phyloP scores from a whole-genome alignment of 2,113 vertebrate species.

The Antechinus flavipes region DNA sequence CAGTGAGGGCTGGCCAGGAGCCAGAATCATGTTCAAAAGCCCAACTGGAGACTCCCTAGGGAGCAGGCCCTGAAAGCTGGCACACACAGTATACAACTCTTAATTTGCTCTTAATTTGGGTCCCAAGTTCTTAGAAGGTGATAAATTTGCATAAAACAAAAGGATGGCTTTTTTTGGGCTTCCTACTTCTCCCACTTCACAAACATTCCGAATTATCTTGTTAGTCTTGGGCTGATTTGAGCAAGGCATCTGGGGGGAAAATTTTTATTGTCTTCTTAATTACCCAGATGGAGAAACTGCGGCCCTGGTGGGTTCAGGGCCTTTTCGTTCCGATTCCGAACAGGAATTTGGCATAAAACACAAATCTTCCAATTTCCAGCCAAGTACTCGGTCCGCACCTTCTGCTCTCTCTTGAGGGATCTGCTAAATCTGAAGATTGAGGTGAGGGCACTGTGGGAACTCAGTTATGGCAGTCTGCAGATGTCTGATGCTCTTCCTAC shows the following conservation, averaged over 20 bases:
- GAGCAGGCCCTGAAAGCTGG: not conserved
- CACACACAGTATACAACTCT: not conserved
- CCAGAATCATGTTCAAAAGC: not conserved
- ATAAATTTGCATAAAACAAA: not conserved
- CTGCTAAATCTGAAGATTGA: not conserved
- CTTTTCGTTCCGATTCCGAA: not conserved
- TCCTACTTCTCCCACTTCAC: not conserved
- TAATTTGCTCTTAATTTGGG: not conserved
- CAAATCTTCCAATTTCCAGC: not conserved
- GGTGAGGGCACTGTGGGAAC: not conserved
- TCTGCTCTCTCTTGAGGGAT: not conserved
- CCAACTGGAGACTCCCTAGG: not conserved
- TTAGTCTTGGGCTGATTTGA: not conserved
- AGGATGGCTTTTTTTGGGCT: not conserved
- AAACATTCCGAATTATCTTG: constrained; percentile 19
- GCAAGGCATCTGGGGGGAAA: not conserved
- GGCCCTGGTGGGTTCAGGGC: not conserved
- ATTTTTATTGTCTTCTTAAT: not conserved
- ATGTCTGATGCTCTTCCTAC: not conserved
- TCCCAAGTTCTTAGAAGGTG: not conserved
- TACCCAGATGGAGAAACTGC: not conserved
- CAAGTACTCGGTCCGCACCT: not conserved
- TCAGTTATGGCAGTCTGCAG: not conserved
- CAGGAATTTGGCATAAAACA: not conserved
- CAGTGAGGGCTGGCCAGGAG: not conserved